Base-by-base conservation (phyloP, 1,140 invertebrate genomes). In the Caenorhabditis remanei region DNA sequence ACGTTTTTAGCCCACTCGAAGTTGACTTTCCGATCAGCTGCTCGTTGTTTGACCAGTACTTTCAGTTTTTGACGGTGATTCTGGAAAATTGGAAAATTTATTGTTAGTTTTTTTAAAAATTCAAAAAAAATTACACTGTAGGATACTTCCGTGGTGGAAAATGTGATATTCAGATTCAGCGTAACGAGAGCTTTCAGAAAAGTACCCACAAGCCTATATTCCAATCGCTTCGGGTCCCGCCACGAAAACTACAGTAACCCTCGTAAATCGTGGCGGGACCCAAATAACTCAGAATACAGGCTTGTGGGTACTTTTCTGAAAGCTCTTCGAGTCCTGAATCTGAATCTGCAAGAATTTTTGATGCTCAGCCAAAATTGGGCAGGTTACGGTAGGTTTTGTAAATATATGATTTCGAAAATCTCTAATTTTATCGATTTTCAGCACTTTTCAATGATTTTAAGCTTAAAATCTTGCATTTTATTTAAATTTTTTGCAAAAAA, bases 1-100 rank as follows among this genome's bases (percentile, higher is more conserved):
- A 65, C 63, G n/a, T 65, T 71, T 71, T 71, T 71, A 0, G 65
- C 65, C 65, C 65, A 71, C 46, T 71, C 40, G 65, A 71, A 71
- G 7, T 71, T 71, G 41, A 46, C 41, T 71, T 71, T 71, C 65
- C 65, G n/a, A n/a, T 71, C 65, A 8, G 40, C 43, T 16, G 40
- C 40, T 32, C 65, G 40, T 46, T 71, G 65, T 71, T 71, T 71
- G 40, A 71, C 16, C 0, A 71, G 41, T 9, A 19, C 24, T 32
- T 32, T 71, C 19, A 71, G 41, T 16, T 24, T 43, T 71, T 71
- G 65, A 7, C 24, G n/a, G 2, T 32, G 65, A 19, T 71, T 71
- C 65, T 71, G 41, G 16, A 53, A 53, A 53, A n/a, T n/a, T n/a
- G n/a, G n/a, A n/a, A n/a, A n/a, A n/a, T n/a, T n/a, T n/a, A n/a